These are phyloP conservation scores for Lymantria dispar DNA, from an alignment of 2,888 invertebrate species.

Conservation along the genomic window DNA sequence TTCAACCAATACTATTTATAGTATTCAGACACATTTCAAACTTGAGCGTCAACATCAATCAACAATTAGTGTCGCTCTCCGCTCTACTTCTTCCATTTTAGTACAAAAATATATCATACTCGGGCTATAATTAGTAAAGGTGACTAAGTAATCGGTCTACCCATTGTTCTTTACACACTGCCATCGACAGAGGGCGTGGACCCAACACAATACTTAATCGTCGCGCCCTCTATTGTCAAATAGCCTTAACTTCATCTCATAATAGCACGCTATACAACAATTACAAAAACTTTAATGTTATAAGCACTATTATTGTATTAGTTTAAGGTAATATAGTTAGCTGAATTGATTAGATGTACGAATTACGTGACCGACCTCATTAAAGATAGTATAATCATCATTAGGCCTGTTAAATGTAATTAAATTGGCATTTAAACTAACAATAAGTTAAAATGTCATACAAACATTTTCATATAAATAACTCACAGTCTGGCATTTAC, in stretches of 20 bases:
- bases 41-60: not conserved
- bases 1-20: not conserved
- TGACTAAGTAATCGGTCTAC: conserved; percentile 39
- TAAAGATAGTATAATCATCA: conserved; percentile 12
- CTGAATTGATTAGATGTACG: conserved; percentile 12
- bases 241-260: conserved; percentile 48
- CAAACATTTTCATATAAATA: too few relatives aligned
- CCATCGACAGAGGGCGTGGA: conserved; percentile 54
- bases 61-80: not conserved
- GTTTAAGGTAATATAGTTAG: conserved; percentile 13
- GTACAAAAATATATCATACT: not conserved
- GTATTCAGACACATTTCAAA: conserved; percentile 2
- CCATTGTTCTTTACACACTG: conserved; percentile 47
- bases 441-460: too few relatives aligned
- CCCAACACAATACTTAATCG: conserved; percentile 41
- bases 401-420: not conserved
- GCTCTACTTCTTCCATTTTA: not conserved
- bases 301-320: conserved; percentile 2
- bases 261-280: conserved; percentile 38
- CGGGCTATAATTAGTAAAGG: conserved; percentile 29
- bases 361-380: conserved; percentile 27
- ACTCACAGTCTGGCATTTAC: too few relatives aligned
- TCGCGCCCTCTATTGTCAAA: conserved; percentile 55
- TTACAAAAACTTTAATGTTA: conserved; percentile 16
- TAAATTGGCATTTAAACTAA: not conserved